Evolutionary conservation across 2,888 invertebrate species (phyloP).

Genomic region (Copidosoma aretas): DNA sequence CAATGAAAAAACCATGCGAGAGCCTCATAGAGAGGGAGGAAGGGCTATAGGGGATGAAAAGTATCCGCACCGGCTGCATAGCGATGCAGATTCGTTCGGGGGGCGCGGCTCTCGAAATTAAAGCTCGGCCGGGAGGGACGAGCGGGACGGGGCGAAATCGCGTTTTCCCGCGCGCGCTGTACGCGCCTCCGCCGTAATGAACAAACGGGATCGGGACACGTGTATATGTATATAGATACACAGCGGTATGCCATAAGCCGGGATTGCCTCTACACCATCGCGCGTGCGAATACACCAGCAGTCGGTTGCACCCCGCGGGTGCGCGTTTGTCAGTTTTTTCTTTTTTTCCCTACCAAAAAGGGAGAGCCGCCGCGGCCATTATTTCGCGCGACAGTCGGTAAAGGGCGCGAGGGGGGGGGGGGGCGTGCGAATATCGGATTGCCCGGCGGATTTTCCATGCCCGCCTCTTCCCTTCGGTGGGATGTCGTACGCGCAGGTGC

Average conservation of each 20-base stretch:
- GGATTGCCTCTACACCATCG: conserved; percentile 50
- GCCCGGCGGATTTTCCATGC: conserved; percentile 39
- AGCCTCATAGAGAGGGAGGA: background rate
- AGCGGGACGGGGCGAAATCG: conserved; percentile 50
- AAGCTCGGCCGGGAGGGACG: conserved; percentile 37
- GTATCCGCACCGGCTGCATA: conserved; percentile 1
- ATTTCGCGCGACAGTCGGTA: conserved; percentile 40
- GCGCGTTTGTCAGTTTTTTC: too few relatives aligned
- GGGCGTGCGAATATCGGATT: conserved; percentile 47
- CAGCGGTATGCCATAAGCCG: too few relatives aligned
- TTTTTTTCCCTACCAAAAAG: conserved; percentile 23
- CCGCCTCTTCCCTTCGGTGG: too few relatives aligned
- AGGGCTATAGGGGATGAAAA: background rate
- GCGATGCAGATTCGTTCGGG: conserved; percentile 16
- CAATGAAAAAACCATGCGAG: too few relatives aligned
- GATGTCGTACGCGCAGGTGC: background rate
- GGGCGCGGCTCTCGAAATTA: conserved; percentile 32
- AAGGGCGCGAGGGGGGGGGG: background rate
- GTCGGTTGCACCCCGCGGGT: conserved; percentile 2
- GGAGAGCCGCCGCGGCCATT: conserved; percentile 31
- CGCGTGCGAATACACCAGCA: too few relatives aligned
- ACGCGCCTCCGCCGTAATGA: conserved; percentile 48
- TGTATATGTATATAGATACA: too few relatives aligned
- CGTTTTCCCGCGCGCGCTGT: conserved; percentile 46
- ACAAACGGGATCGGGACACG: conserved; percentile 52